Evolutionary conservation across 2,797 vertebrate genomes (phyloP).

Genomic region (Lagorchestes hirsutus): DNA sequence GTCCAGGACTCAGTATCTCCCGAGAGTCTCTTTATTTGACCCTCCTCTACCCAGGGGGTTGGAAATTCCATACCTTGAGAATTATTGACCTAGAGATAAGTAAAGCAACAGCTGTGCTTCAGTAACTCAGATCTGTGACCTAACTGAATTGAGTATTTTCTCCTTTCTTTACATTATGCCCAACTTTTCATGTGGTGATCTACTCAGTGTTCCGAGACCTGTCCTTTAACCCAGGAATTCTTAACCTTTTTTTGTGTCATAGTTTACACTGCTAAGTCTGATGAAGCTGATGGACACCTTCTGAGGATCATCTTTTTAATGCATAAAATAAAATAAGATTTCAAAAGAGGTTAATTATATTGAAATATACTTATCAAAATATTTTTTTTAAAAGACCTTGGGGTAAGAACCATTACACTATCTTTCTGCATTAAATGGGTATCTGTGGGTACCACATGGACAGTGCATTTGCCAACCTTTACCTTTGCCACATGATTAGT

Average conservation of each 20-base stretch:
- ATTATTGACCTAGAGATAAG: conserved; percentile 19
- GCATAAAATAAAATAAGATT: background rate
- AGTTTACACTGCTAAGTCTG: background rate
- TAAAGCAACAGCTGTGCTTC: background rate
- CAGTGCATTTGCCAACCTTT: background rate
- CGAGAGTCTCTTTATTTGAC: conserved; percentile 11
- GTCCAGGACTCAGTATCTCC: background rate
- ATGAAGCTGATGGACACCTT: background rate
- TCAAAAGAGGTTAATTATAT: background rate
- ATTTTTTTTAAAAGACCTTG: background rate
- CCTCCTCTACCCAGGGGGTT: conserved; percentile 5
- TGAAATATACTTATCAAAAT: background rate
- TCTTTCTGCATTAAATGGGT: background rate
- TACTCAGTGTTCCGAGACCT: background rate
- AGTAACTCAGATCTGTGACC: background rate
- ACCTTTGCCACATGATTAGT: background rate
- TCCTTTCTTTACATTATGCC: background rate
- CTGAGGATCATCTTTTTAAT: background rate
- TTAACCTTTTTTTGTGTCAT: background rate
- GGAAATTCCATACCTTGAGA: conserved; percentile 39
- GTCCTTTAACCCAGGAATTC: background rate
- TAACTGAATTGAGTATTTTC: background rate
- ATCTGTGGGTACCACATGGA: background rate
- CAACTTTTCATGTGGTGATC: background rate
- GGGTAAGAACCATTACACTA: background rate